Evolutionary conservation across 2,888 invertebrate species (phyloP).

Genomic region (Papilio protenor): DNA sequence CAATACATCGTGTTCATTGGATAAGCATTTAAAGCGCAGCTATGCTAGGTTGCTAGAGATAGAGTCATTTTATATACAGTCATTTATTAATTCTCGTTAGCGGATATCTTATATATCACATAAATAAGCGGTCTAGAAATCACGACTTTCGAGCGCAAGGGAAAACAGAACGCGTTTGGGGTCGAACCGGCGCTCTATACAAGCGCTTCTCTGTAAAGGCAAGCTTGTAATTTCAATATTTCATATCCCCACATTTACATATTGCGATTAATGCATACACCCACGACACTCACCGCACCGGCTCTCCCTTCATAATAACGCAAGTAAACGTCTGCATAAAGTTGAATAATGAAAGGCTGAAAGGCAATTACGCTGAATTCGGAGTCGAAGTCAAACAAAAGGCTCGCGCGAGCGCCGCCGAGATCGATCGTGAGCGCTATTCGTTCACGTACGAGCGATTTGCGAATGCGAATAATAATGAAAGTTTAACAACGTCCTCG

Average conservation of each 20-base stretch:
- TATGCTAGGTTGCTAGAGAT: neutral
- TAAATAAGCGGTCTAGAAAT: constrained; percentile 23
- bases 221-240: constrained; percentile 78
- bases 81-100: neutral
- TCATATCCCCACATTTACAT: constrained; percentile 80
- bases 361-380: constrained; percentile 84
- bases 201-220: constrained; percentile 67
- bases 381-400: constrained; percentile 83
- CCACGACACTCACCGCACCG: constrained; percentile 77
- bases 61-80: neutral
- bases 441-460: constrained; percentile 82
- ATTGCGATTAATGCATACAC: constrained; percentile 83
- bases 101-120: neutral
- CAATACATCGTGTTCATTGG: constrained; percentile 56
- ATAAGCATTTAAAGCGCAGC: neutral
- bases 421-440: constrained; percentile 81
- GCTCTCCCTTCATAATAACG: constrained; percentile 82
- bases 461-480: constrained; percentile 80
- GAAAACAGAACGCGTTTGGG: constrained; percentile 50
- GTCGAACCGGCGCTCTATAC: constrained; percentile 54
- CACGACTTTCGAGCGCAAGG: constrained; percentile 39
- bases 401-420: constrained; percentile 70
- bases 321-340: constrained; percentile 84
- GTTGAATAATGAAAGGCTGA: constrained; percentile 84
- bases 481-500: constrained; percentile 79